phyloP scores from a whole-genome alignment of 2,888 invertebrate species.

The Sinotaia quadrata region DNA sequence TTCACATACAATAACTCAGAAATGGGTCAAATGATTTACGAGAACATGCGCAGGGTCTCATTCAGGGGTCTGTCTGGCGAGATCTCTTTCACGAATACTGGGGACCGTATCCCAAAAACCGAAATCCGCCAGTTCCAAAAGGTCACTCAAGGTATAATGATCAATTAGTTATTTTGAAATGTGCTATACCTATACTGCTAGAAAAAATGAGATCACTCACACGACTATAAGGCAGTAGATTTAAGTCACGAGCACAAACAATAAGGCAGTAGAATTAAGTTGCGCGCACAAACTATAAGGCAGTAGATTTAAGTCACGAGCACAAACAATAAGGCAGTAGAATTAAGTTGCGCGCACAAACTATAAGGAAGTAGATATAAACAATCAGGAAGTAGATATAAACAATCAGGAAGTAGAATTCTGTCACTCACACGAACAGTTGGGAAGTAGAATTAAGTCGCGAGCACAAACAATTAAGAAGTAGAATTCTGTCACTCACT shows the following conservation, averaged over 20 bases:
- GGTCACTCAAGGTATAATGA: background rate
- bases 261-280: background rate
- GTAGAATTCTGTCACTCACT: too few species aligned
- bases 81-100: slow-evolving; percentile 31
- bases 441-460: too few species aligned
- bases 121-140: slow-evolving; percentile 29
- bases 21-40: slow-evolving; percentile 14
- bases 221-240: background rate
- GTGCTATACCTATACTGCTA: background rate
- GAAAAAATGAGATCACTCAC: background rate
- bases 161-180: background rate
- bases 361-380: too few species aligned
- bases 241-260: background rate
- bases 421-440: too few species aligned
- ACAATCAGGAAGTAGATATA: too few species aligned
- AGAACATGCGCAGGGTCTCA: slow-evolving; percentile 28
- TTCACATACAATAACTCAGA: slow-evolving; percentile 27
- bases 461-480: too few species aligned
- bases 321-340: background rate
- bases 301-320: background rate
- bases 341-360: too few species aligned
- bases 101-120: slow-evolving; percentile 29
- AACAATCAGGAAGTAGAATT: too few species aligned
- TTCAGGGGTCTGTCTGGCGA: slow-evolving; percentile 33
- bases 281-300: background rate